Base-by-base conservation (phyloP, 2,113 vertebrate species). In the Nannospalax galili region DNA sequence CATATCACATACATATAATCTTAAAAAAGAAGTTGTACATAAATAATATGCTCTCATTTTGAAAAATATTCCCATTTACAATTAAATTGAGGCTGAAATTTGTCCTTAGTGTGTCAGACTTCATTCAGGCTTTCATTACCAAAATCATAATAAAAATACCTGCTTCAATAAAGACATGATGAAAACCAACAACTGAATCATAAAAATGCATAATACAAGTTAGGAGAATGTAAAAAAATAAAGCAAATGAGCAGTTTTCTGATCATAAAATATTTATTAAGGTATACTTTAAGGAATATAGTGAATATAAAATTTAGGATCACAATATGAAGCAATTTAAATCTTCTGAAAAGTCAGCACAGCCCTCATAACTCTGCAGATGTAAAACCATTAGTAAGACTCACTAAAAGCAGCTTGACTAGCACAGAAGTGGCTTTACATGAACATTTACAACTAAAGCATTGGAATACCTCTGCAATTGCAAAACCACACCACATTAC, bases 201-300 rank as follows among this genome's bases (percentile, higher is more conserved):
- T 92, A 86, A 96, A 82, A 80, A 92, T 22, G 62, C 16, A 16
- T 1, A 0, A 81, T 85, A 90, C 81, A 95, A 94, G 7, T 48
- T 81, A 95, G 22, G 88, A 73, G 87, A 86, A 58, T 91, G 48
- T 28, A 98, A 95, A 90, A 97, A 98, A 96, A 93, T 45, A 97
- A 98, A 97, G 96, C 94, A 97, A 94, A 96, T 84, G 97, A 97
- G 73, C 77, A 94, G 84, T 96, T 97, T 98, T 98, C 99, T 99
- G 99, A 99, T 99, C 99, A 99, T 99, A 99, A 99, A 99, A 99
- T 99, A 99, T 99, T 99, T 99, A 99, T 99, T 99, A 99, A 98
- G 98, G 99, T 99, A 99, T 99, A 99, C 99, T 99, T 99, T 98
- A 98, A 99, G 98, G 98, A 98, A 99, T 99, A 99, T 99, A 99